These are phyloP conservation scores for Notiomystis cincta DNA, from an alignment of 2,113 vertebrate species.

Conservation along the genomic window DNA sequence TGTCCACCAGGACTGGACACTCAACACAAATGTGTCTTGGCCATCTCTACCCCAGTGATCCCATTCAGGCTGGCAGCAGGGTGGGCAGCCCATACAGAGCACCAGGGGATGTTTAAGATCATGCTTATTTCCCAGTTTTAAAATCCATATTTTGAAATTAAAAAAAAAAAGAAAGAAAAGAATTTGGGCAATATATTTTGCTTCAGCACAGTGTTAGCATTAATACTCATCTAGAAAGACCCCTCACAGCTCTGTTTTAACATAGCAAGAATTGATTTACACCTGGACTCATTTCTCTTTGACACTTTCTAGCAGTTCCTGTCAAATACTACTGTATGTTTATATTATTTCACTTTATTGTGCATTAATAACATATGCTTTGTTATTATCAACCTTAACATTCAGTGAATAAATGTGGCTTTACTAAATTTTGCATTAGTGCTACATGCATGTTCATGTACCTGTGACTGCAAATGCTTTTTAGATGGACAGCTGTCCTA, in stretches of 20 bases:
- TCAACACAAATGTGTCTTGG: rapidly evolving
- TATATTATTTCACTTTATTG: background rate
- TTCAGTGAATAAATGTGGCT: background rate
- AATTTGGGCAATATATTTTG: background rate
- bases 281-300: background rate
- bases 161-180: background rate
- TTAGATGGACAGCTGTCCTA: background rate
- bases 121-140: background rate
- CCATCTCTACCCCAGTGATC: too few species aligned
- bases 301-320: background rate
- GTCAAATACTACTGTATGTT: background rate
- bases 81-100: background rate
- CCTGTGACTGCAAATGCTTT: background rate
- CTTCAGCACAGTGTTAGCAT: background rate
- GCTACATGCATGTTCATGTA: background rate
- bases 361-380: background rate
- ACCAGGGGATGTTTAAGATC: background rate
- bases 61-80: background rate
- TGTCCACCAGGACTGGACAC: background rate
- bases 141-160: background rate
- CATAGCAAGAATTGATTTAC: background rate
- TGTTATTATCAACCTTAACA: background rate
- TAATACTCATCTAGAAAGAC: background rate
- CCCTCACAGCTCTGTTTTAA: background rate
- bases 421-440: background rate